A percentile compares a stretch with the other conserved stretches of the same genome.
These are phyloP conservation scores for Agrotis exclamationis DNA, from an alignment of 2,888 invertebrate genomes.

Conservation along the genomic window DNA sequence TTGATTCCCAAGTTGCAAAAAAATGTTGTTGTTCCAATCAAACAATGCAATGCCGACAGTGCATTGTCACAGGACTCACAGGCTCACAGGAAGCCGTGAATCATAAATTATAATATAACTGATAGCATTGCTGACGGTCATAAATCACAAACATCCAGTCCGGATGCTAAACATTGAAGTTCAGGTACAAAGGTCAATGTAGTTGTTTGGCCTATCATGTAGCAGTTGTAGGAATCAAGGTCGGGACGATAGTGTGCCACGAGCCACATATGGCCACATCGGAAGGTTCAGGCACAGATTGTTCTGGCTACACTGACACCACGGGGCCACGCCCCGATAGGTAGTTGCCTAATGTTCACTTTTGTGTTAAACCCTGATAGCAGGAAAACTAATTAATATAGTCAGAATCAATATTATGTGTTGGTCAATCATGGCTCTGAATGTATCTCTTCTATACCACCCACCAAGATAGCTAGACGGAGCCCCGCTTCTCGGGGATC, in stretches of 20 bases:
- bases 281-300: background rate
- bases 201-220: conserved; percentile 6
- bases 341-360: background rate
- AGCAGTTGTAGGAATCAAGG: conserved; percentile 37
- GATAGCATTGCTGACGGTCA: conserved; percentile 35
- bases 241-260: conserved; percentile 12
- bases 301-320: too few relatives aligned
- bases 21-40: too few relatives aligned
- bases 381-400: background rate
- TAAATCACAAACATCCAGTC: conserved; percentile 42
- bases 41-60: conserved; percentile 1
- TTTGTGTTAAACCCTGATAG: background rate
- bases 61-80: conserved; percentile 21
- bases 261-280: background rate
- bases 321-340: background rate
- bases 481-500: too few relatives aligned
- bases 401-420: background rate
- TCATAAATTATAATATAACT: conserved; percentile 38
- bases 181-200: conserved; percentile 49
- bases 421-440: too few relatives aligned
- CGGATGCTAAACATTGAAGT: conserved; percentile 45
- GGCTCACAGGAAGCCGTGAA: conserved; percentile 35
- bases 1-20: too few relatives aligned
- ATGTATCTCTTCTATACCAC: too few relatives aligned
- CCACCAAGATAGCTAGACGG: too few relatives aligned